Base-by-base conservation (phyloP, 2,888 invertebrate genomes). In the Pammene aurita region DNA sequence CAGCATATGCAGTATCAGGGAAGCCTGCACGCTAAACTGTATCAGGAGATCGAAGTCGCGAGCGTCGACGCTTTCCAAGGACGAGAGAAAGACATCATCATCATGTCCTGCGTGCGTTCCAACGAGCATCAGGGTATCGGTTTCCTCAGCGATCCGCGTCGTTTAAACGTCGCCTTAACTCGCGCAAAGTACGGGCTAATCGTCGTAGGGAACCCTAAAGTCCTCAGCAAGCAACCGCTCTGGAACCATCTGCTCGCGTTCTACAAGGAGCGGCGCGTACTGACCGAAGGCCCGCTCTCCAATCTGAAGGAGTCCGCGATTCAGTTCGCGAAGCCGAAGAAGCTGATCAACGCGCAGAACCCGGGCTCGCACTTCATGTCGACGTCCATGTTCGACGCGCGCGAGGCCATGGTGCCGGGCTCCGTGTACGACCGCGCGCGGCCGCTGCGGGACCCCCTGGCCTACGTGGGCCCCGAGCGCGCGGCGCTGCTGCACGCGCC, bases 61-160 rank as follows among this genome's bases (percentile, higher is more conserved):
- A 99, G 98, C 88, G 99, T 99, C 4, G 99, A 99, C 87, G 99
- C 99, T 0, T 99, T 99, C 87, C 99, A 99, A 88, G 99, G 99
- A 0, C 94, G 99, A 60, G 99, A 99, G 84, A 99, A 99, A 83
- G 99, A 99, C 83, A 97, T 99, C 69, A 99, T 99, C 75, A 98
- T 99, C 65, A 97, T 99, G 96, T 99, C 99, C 0, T 99, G 99
- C 88, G 99, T 99, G 2, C 95, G 99, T 63, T 98, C 99, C 7
- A 99, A 99, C 84, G 99, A 99, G 83, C 98, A 99, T 81, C 99
- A 99, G 85, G 99, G 98, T 50, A 99, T 99, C 79, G 99, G 99
- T 0, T 99, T 99, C 86, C 93, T 99, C 48, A 99, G 98, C 83
- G 99, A 99, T 87, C 99, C 99, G 0, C 94, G 99, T 2, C 96